phyloP scores from a whole-genome alignment of 92 coral and sea anemone species.

The Palythoa caribaeorum region DNA sequence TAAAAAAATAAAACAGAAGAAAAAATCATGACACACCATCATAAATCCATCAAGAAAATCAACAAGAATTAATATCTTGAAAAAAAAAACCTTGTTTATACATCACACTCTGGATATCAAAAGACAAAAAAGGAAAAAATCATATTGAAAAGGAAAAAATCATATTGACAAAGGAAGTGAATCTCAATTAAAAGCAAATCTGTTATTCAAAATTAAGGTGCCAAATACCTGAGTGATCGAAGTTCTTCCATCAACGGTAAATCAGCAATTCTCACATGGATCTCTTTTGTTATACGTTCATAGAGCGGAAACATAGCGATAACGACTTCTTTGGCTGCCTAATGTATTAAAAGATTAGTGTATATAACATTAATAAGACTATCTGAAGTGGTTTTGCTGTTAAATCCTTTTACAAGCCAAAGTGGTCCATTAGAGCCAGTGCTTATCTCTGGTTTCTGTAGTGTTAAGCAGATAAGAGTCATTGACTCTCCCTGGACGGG shows the following conservation, averaged over 20 bases:
- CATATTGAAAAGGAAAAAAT: not conserved
- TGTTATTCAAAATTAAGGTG: not conserved
- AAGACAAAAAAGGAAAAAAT: not conserved
- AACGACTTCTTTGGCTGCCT: conserved; percentile 99
- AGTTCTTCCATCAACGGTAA: conserved; percentile 97
- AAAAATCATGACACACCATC: not conserved
- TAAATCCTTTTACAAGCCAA: no score
- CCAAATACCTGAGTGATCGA: conserved; percentile 84
- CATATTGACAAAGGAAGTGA: not conserved
- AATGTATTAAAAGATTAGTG: not conserved
- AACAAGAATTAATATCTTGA: not conserved
- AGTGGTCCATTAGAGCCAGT: no score
- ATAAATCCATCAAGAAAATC: not conserved
- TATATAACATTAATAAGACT: no score
- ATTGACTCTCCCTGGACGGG: no score
- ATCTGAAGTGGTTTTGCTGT: no score
- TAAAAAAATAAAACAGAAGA: conserved; percentile 32
- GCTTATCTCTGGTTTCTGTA: no score
- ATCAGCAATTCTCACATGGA: conserved; percentile 95
- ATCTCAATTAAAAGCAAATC: not conserved
- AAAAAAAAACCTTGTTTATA: not conserved
- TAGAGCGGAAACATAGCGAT: conserved; percentile 96
- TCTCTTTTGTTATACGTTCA: conserved; percentile 92
- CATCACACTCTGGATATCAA: not conserved
- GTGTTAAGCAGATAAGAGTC: no score